Base-by-base conservation (phyloP, 2,797 vertebrate genomes). In the Dipus sagitta region DNA sequence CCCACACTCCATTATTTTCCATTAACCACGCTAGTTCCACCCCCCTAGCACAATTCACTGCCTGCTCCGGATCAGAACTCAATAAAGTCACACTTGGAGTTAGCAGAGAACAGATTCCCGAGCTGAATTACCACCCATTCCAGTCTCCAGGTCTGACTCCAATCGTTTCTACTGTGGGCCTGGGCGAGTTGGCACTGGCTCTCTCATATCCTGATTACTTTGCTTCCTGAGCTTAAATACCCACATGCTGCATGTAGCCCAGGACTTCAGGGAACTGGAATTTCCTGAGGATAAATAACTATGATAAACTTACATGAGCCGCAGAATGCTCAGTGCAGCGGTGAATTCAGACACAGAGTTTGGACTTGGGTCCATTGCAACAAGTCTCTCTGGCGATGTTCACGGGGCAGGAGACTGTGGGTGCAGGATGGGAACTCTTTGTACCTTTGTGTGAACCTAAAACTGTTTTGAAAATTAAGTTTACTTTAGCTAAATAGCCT, bases 1-100 rank as follows among this genome's bases (percentile, higher is more conserved):
- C 60, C 58, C 60, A 87, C 28, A 82, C 60, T 28, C 60, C 71
- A 94, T 89, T 96, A 85, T 96, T 96, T 93, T 88, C 75, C 30
- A 91, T 81, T 82, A 87, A 38, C 38, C 65, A 72, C 67, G 60
- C 78, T 85, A 62, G 84, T 94, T 94, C 71, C 34, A 88, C 52
- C 82, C 91, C 87, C 81, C 64, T 3, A 71, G n/a, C 47, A 81
- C 74, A 81, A 91, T 91, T 91, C 32, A 64, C 60, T 76, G 70
- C 30, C 85, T 94, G 85, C 64, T 15, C 64, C 18, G 92, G 60
- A 95, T n/a, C 42, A 67, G 26, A 28, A 68, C 77, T 83, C n/a
- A 21, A 77, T 72, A 72, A 96, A 89, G 52, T 93, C 86, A 89
- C 76, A 65, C 13, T n/a, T 77, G 54, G 64, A 90, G 34, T 65